phyloP scores from a whole-genome alignment of 2,797 vertebrate genomes.

The Sebastes kiyomatsui region DNA sequence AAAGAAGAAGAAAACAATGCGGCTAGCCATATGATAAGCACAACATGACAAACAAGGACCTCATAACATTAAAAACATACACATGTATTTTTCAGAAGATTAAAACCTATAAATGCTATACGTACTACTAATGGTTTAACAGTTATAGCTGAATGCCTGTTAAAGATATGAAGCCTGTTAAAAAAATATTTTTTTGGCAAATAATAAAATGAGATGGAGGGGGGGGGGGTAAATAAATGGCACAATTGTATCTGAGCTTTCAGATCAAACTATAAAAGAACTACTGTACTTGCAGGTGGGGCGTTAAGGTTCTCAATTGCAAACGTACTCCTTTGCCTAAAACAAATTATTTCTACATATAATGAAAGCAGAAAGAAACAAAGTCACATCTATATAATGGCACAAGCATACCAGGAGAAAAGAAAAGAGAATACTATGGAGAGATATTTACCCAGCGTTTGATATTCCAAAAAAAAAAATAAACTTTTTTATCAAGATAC shows the following conservation, averaged over 20 bases:
- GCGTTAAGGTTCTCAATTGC: slow-evolving; percentile 64
- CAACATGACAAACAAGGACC: slow-evolving; percentile 29
- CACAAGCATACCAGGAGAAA: slow-evolving; percentile 64
- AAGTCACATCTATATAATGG: slow-evolving; percentile 79
- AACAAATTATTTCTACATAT: slow-evolving; percentile 73
- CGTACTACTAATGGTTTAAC: slow-evolving; percentile 51
- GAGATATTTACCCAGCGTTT: slow-evolving; percentile 75
- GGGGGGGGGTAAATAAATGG: slow-evolving; percentile 56
- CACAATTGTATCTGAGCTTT: slow-evolving; percentile 62
- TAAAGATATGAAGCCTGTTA: slow-evolving; percentile 62
- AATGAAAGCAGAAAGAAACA: slow-evolving; percentile 72
- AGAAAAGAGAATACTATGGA: slow-evolving; percentile 56
- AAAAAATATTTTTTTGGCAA: slow-evolving; percentile 67
- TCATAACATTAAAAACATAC: slow-evolving; percentile 50
- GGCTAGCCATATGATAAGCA: slow-evolving; percentile 32
- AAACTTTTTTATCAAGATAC: slow-evolving; percentile 82
- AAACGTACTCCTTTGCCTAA: slow-evolving; percentile 70
- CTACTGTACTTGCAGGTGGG: slow-evolving; percentile 33
- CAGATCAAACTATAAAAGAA: slow-evolving; percentile 56
- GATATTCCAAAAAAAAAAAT: slow-evolving; percentile 54
- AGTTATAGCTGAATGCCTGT: slow-evolving; percentile 46
- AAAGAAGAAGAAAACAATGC: neutral
- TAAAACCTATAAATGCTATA: slow-evolving; percentile 50
- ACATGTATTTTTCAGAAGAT: slow-evolving; percentile 49
- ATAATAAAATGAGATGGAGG: slow-evolving; percentile 41